These are phyloP conservation scores for Aphelenchoides fujianensis DNA, from an alignment of 1,140 invertebrate species.

Conservation along the genomic window DNA sequence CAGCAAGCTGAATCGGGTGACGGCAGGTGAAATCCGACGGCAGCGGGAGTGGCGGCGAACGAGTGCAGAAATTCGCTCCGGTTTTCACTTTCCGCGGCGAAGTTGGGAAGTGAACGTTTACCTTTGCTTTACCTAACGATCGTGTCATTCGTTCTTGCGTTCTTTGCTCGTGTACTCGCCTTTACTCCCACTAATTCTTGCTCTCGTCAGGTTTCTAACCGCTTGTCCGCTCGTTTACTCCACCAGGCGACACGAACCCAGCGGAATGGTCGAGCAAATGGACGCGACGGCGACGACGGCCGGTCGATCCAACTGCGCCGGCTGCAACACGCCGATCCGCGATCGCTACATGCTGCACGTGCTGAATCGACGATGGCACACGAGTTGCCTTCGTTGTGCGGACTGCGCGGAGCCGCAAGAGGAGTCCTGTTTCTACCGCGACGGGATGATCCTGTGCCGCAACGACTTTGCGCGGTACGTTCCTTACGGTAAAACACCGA, in stretches of 20 bases:
- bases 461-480: slow-evolving; percentile 94
- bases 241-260: background rate
- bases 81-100: background rate
- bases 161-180: background rate
- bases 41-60: no score
- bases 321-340: slow-evolving; percentile 87
- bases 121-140: background rate
- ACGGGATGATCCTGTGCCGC: slow-evolving; percentile 91
- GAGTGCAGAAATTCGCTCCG: background rate
- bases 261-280: background rate
- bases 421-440: slow-evolving; percentile 91
- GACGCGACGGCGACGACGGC: no score
- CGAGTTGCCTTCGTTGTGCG: slow-evolving; percentile 86
- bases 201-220: background rate
- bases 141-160: background rate
- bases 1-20: no score
- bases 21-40: no score
- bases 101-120: background rate
- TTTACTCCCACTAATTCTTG: background rate
- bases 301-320: slow-evolving; percentile 81
- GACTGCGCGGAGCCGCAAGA: slow-evolving; percentile 86
- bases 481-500: background rate
- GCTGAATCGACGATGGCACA: slow-evolving; percentile 87
- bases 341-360: slow-evolving; percentile 94
- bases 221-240: background rate